Conservation (phyloP, 2,888 invertebrate genomes). For the Harpagoxenus sublaevis region DNA sequence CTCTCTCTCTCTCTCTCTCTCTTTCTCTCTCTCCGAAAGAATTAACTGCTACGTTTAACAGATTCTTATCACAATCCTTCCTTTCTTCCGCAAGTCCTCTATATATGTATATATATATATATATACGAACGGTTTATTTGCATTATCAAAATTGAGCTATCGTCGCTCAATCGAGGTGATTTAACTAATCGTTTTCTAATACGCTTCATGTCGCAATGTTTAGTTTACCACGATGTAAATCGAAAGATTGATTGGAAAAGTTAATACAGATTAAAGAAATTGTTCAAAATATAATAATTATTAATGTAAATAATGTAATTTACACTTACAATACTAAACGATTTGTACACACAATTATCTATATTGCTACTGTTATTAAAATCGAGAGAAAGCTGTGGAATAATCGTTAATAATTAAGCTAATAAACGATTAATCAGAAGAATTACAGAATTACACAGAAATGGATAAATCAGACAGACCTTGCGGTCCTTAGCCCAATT, state of each 20-base stretch:
- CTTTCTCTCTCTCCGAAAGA: slow-evolving; percentile 7
- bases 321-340: background rate
- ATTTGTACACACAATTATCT: background rate
- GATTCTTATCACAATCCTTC: slow-evolving; percentile 42
- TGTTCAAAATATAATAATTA: background rate
- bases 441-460: background rate
- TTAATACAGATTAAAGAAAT: background rate
- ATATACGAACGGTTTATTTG: slow-evolving; percentile 8
- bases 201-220: background rate
- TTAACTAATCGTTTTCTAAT: background rate
- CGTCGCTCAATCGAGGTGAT: background rate
- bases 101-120: no score
- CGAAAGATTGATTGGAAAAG: background rate
- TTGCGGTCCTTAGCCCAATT: slow-evolving; percentile 60
- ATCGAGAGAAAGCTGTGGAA: background rate
- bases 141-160: slow-evolving; percentile 3
- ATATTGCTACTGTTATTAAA: background rate
- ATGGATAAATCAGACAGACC: background rate
- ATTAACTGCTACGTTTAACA: slow-evolving; percentile 67
- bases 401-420: slow-evolving; percentile 62
- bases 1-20: background rate
- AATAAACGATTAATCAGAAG: slow-evolving; percentile 66
- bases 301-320: background rate
- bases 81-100: background rate
- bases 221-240: background rate